phyloP scores from a whole-genome alignment of 2,797 vertebrate species.

The Aeoliscus strigatus region DNA sequence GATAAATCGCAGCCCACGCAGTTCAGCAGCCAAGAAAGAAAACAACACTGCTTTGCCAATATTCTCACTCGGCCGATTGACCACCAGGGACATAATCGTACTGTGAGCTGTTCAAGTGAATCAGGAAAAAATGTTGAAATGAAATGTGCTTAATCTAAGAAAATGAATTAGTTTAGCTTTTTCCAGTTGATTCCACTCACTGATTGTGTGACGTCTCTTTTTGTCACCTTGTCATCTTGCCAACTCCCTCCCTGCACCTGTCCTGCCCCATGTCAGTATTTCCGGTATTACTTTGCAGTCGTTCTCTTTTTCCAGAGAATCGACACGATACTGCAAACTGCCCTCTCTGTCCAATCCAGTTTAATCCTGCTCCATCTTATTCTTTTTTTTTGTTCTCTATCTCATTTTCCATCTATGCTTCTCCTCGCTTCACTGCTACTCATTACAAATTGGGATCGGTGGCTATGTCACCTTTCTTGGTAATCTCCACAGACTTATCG shows the following conservation, averaged over 20 bases:
- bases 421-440: slow-evolving; percentile 31
- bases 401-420: slow-evolving; percentile 25
- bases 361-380: slow-evolving; percentile 20
- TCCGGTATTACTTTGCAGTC: too few species aligned
- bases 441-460: slow-evolving; percentile 43
- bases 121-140: slow-evolving; percentile 8
- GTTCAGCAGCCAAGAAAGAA: slow-evolving; percentile 25
- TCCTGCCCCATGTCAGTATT: too few species aligned
- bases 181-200: slow-evolving; percentile 17
- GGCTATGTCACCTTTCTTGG: slow-evolving; percentile 28
- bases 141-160: too few species aligned
- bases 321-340: slow-evolving; percentile 46
- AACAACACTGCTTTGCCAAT: slow-evolving; percentile 9
- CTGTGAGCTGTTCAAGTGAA: slow-evolving; percentile 8
- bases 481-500: slow-evolving; percentile 46
- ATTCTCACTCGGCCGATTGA: slow-evolving; percentile 17
- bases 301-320: slow-evolving; percentile 64
- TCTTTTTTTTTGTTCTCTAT: slow-evolving; percentile 21
- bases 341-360: slow-evolving; percentile 30
- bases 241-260: too few species aligned
- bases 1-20: slow-evolving; percentile 17
- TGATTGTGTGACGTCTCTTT: slow-evolving; percentile 17
- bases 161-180: background rate
- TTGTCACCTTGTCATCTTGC: slow-evolving; percentile 20
- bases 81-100: slow-evolving; percentile 14